Conservation (phyloP, 2,113 vertebrate genomes). For the Labrus mixtus region DNA sequence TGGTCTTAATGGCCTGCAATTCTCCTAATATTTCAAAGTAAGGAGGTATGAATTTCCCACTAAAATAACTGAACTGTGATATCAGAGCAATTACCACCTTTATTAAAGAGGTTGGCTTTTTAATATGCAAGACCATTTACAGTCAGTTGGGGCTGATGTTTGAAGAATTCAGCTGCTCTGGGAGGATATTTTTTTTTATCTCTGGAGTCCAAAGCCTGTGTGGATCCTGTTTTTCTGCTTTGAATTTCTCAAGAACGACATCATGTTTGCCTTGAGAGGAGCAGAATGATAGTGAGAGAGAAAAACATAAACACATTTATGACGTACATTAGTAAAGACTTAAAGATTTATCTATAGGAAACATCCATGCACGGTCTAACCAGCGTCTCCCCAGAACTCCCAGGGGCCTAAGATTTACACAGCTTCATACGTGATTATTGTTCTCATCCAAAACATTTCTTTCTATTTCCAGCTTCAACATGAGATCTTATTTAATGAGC, state of each 20-base stretch:
- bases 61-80: background rate
- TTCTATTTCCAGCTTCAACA: slow-evolving; percentile 51
- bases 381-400: slow-evolving; percentile 19
- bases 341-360: slow-evolving; percentile 9
- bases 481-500: slow-evolving; percentile 71
- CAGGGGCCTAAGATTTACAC: slow-evolving; percentile 49
- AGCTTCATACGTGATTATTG: slow-evolving; percentile 55
- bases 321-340: slow-evolving; percentile 6
- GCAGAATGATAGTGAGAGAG: background rate
- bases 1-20: background rate
- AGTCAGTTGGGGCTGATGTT: background rate
- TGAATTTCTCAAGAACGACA: background rate
- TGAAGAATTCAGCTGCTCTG: slow-evolving; percentile 35
- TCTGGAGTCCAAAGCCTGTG: slow-evolving; percentile 24
- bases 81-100: slow-evolving; percentile 20
- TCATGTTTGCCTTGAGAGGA: slow-evolving; percentile 3
- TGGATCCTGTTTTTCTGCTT: background rate
- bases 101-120: background rate
- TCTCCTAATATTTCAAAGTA: slow-evolving; percentile 10
- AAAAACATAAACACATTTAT: background rate
- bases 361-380: slow-evolving; percentile 5
- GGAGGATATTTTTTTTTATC: slow-evolving; percentile 4
- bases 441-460: slow-evolving; percentile 8
- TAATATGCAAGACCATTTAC: slow-evolving; percentile 9
- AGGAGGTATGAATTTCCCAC: background rate